These are phyloP conservation scores for Mystacornis crossleyi DNA, from an alignment of 2,113 vertebrate species.

Conservation along the genomic window DNA sequence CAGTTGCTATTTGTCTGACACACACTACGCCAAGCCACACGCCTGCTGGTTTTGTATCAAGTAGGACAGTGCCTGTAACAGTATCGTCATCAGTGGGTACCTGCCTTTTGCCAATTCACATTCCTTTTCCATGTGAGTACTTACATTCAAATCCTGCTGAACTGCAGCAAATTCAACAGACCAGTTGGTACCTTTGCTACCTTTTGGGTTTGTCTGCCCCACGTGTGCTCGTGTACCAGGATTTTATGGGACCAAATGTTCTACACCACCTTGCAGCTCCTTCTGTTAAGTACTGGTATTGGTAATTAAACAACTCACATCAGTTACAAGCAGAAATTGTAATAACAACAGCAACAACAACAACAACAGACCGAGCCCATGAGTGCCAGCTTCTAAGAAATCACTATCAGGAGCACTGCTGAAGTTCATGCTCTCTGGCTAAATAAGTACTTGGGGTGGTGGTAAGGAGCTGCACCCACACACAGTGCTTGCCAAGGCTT, in stretches of 20 bases:
- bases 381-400: not conserved
- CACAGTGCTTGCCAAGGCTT: fast-evolving
- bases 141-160: not conserved
- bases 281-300: not conserved
- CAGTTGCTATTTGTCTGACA: not conserved
- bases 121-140: not conserved
- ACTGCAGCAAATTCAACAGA: not conserved
- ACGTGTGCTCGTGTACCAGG: fast-evolving
- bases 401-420: not conserved
- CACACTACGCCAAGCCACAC: not conserved
- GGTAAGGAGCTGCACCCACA: not conserved
- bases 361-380: not conserved
- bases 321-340: not conserved
- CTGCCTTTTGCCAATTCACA: not conserved
- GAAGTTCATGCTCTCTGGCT: not conserved
- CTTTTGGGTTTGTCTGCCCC: not conserved
- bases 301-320: not conserved
- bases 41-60: not conserved
- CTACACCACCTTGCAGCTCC: not conserved
- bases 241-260: not conserved
- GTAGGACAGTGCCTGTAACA: fast-evolving
- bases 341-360: not conserved
- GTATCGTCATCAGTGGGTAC: not conserved
- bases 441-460: not conserved
- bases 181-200: not conserved